Evolutionary conservation across 2,888 invertebrate species (phyloP).

Genomic region (Calameuta pallipes): DNA sequence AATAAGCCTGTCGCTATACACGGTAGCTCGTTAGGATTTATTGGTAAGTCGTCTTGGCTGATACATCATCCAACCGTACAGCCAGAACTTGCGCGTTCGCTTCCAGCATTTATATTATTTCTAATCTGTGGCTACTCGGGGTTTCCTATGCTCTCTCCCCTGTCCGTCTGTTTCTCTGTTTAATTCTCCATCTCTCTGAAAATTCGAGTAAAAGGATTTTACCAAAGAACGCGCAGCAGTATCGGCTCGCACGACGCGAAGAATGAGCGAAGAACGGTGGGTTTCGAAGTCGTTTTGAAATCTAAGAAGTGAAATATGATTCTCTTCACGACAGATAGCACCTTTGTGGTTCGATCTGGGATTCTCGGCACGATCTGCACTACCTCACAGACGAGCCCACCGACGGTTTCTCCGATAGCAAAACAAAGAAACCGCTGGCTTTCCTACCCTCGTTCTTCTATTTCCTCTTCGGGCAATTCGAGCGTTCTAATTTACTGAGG

Average conservation of each 20-base stretch:
- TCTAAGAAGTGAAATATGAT: conserved; percentile 6
- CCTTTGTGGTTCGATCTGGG: conserved; percentile 11
- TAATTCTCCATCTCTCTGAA: conserved; percentile 3
- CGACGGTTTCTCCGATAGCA: conserved; percentile 23
- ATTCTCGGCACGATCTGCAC: conserved; percentile 28
- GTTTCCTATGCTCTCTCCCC: not conserved
- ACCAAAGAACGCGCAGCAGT: not conserved
- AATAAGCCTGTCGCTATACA: not conserved
- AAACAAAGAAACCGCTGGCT: conserved; percentile 20
- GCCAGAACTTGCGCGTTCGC: not conserved
- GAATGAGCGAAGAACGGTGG: too few species aligned
- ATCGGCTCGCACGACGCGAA: not conserved
- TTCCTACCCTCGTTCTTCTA: not conserved
- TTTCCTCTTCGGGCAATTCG: not conserved
- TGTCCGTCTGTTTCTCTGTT: conserved; percentile 10
- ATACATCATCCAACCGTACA: not conserved
- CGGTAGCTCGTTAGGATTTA: not conserved
- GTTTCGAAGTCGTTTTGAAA: conserved; percentile 1
- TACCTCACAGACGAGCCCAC: conserved; percentile 21
- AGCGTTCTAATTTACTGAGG: conserved; percentile 19
- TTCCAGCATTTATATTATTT: not conserved
- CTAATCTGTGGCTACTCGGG: too few species aligned
- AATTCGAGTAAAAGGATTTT: not conserved
- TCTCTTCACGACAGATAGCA: conserved; percentile 10
- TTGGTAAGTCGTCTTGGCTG: not conserved